Evolutionary conservation across 2,888 invertebrate species (phyloP).

Genomic region (Euplexia lucipara): DNA sequence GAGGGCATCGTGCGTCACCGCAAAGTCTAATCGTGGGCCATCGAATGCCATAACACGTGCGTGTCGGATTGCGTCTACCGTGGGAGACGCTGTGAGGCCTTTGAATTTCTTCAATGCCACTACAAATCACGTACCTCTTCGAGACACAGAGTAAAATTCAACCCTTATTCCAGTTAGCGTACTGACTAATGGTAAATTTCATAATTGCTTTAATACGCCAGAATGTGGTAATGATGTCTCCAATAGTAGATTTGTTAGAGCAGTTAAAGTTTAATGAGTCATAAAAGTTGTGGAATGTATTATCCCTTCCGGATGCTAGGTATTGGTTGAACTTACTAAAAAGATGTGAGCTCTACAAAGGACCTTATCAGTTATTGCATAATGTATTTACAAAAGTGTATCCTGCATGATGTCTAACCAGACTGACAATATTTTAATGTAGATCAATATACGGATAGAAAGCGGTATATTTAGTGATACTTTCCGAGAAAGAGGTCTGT

Average conservation of each 20-base stretch:
- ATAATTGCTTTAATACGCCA: constrained; percentile 23
- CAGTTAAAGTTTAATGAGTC: constrained; percentile 48
- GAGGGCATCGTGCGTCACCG: constrained; percentile 81
- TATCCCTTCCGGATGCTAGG: constrained; percentile 51
- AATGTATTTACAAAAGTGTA: constrained; percentile 15
- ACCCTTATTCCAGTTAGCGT: background rate
- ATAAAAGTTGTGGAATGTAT: constrained; percentile 51
- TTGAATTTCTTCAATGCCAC: constrained; percentile 65
- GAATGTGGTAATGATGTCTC: constrained; percentile 33
- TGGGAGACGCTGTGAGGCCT: constrained; percentile 82
- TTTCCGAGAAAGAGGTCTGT: constrained; percentile 76
- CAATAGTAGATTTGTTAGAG: constrained; percentile 23
- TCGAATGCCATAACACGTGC: constrained; percentile 89
- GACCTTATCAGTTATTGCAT: constrained; percentile 21
- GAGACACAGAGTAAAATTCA: constrained; percentile 38
- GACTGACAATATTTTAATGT: constrained; percentile 14
- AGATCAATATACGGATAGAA: constrained; percentile 42
- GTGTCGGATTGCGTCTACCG: constrained; percentile 88
- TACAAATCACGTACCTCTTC: constrained; percentile 46
- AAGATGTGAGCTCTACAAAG: background rate
- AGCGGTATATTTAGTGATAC: constrained; percentile 53
- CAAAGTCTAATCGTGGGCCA: constrained; percentile 81
- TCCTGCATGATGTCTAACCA: constrained; percentile 6
- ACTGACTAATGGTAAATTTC: constrained; percentile 8
- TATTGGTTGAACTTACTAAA: constrained; percentile 9